Base-by-base conservation (phyloP, 2,797 vertebrate species). In the Semotilus atromaculatus region DNA sequence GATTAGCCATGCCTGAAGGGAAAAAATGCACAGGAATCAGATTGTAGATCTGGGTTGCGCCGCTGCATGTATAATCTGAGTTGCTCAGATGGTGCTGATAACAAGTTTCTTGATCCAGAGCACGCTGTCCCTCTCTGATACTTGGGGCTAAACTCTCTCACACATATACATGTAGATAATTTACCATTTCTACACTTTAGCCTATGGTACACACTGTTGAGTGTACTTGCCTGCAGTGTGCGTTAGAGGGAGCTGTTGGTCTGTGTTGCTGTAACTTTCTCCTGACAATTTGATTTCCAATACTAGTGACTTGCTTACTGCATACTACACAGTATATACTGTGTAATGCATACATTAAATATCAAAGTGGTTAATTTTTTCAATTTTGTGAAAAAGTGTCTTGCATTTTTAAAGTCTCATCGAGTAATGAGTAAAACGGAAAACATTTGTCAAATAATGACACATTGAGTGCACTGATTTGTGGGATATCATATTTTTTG, bases 231-330 rank as follows among this genome's bases (percentile, higher is more conserved):
- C 36, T 31, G 38, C 1, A 0, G 58, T 31, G 29, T 64, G 43
- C 81, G 53, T 23, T 60, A 83, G 81, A 83, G 81, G 81, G 81
- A 51, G 81, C 29, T 53, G 23, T 66, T 83, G 71, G 11, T 51
- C 81, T 82, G 62, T n/a, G 8, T 68, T 53, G 21, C 7, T 67
- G 5, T 36, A 31, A 10, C 9, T n/a, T 31, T 9, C 1, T 72
- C n/a, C 51, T 36, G 19, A 21, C 7, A 53, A 51, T 53, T n/a
- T 38, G 3, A 38, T 76, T 5, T 38, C 7, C 34, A 29, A 9
- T 60, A 23, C 51, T 19, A 26, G 3, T 1, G 0, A 53, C 6
- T 23, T 76, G 21, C 73, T 38, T n/a, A 55, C 53, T 48, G 14
- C 45, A 48, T 48, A 48, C 45, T 5, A 16, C 14, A 48, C 14